Percentiles rank a stretch among this genome's conserved stretches.
phyloP scores from a whole-genome alignment of 2,888 invertebrate species.

The Ichneumon xanthorius region DNA sequence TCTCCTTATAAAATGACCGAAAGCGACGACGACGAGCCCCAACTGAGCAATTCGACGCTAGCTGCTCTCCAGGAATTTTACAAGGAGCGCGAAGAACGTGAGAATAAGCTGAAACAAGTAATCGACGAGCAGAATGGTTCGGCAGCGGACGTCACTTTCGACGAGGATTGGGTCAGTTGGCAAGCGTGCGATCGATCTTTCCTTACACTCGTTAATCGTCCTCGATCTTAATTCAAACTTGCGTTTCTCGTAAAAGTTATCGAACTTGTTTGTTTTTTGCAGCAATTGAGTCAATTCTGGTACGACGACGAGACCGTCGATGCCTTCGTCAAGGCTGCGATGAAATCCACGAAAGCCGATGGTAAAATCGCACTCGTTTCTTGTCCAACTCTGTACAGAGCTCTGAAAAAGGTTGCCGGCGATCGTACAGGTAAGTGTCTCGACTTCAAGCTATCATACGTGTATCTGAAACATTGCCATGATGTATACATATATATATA shows the following conservation, averaged over 20 bases:
- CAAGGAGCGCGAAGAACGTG: constrained; percentile 88
- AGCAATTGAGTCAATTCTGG: constrained; percentile 99
- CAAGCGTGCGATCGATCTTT: constrained; percentile 36
- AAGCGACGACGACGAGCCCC: constrained; percentile 87
- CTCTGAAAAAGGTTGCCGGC: constrained; percentile 86
- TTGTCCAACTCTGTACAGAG: constrained; percentile 94
- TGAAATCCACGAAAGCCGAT: constrained; percentile 86
- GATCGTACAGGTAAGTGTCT: constrained; percentile 50
- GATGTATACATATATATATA: not conserved
- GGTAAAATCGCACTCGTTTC: constrained; percentile 93
- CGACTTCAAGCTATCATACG: not conserved
- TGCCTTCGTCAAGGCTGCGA: constrained; percentile 89
- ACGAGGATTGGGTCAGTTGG: constrained; percentile 92
- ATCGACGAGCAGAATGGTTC: constrained; percentile 65
- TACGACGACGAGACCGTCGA: constrained; percentile 93
- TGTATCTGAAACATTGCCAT: not conserved
- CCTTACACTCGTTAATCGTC: not conserved
- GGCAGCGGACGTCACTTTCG: constrained; percentile 87
- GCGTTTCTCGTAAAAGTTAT: not conserved
- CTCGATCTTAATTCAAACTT: not conserved
- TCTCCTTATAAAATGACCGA: constrained; percentile 72
- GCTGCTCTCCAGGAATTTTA: constrained; percentile 92
- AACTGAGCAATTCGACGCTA: constrained; percentile 90
- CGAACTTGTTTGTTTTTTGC: constrained; percentile 74
- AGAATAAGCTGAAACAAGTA: constrained; percentile 86